phyloP scores from a whole-genome alignment of 2,888 invertebrate species.

The Acanthoscelides obtectus region DNA sequence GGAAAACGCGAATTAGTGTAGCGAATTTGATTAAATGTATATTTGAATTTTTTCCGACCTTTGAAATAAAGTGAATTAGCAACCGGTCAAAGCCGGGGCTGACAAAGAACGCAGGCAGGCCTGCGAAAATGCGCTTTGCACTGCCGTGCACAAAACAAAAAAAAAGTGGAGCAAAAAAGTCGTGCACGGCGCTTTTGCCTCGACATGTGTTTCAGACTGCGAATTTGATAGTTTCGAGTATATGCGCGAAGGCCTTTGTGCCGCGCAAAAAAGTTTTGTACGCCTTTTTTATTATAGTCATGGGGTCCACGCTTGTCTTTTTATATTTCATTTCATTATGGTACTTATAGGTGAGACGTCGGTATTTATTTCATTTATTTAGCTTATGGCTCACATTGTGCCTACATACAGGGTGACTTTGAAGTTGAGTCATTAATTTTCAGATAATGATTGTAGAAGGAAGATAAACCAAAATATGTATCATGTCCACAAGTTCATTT shows the following conservation, averaged over 20 bases:
- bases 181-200: not conserved
- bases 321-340: too few species aligned
- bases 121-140: not conserved
- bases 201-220: not conserved
- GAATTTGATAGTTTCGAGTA: not conserved
- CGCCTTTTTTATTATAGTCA: not conserved
- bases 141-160: not conserved
- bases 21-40: constrained; percentile 9
- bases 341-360: too few species aligned
- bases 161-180: not conserved
- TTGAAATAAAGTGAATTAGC: constrained; percentile 7
- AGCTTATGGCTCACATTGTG: too few species aligned
- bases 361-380: too few species aligned
- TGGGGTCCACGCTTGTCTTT: too few species aligned
- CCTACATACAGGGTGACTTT: too few species aligned
- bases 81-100: not conserved
- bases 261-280: not conserved
- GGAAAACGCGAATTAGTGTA: constrained; percentile 7
- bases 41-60: constrained; percentile 6
- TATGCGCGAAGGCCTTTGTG: not conserved
- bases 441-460: too few species aligned
- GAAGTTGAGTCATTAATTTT: too few species aligned
- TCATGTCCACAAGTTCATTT: too few species aligned
- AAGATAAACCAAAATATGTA: too few species aligned
- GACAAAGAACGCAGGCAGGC: not conserved